Percentiles rank a stretch among this genome's conserved stretches.
These are phyloP conservation scores for Xyrauchen texanus DNA, from an alignment of 2,113 vertebrate genomes.

Conservation along the genomic window DNA sequence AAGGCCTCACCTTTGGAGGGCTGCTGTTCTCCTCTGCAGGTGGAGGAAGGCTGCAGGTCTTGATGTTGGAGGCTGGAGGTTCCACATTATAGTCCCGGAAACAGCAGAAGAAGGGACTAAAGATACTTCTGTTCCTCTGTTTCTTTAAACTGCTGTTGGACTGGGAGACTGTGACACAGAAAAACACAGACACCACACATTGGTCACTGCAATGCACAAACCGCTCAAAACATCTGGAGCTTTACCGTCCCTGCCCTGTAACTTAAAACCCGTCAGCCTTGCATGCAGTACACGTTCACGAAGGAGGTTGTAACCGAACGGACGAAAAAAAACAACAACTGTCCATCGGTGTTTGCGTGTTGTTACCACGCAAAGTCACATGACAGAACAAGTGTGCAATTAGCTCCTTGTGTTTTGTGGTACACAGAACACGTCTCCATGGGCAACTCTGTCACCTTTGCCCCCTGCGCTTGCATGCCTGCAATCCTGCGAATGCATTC, in stretches of 20 bases:
- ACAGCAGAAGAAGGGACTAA: slow-evolving; percentile 98
- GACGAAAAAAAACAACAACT: slow-evolving; percentile 15
- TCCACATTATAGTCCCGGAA: slow-evolving; percentile 96
- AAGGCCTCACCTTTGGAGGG: slow-evolving; percentile 85
- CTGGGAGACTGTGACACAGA: slow-evolving; percentile 81
- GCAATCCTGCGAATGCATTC: slow-evolving; percentile 2
- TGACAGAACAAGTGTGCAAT: slow-evolving; percentile 37
- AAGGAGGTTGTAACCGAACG: slow-evolving; percentile 39
- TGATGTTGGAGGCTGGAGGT: slow-evolving; percentile 80
- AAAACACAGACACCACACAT: slow-evolving; percentile 4
- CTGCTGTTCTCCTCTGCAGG: slow-evolving; percentile 92
- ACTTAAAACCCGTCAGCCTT: slow-evolving; percentile 44
- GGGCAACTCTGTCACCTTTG: slow-evolving; percentile 44
- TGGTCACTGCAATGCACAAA: slow-evolving; percentile 18
- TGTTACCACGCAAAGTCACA: slow-evolving; percentile 18
- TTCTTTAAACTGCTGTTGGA: slow-evolving; percentile 90
- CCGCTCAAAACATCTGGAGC: slow-evolving; percentile 48
- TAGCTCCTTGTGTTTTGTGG: slow-evolving; percentile 31
- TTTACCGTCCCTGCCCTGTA: slow-evolving; percentile 52
- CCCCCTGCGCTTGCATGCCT: slow-evolving; percentile 14
- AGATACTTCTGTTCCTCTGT: slow-evolving; percentile 90
- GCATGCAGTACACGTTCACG: slow-evolving; percentile 24
- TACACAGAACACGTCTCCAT: slow-evolving; percentile 46
- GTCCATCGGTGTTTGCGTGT: slow-evolving; percentile 13
- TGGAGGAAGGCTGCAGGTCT: slow-evolving; percentile 81